Percentiles rank a stretch among this genome's conserved stretches.
Evolutionary conservation across 2,113 vertebrate species (phyloP).

Genomic region (Lamprotornis superbus): DNA sequence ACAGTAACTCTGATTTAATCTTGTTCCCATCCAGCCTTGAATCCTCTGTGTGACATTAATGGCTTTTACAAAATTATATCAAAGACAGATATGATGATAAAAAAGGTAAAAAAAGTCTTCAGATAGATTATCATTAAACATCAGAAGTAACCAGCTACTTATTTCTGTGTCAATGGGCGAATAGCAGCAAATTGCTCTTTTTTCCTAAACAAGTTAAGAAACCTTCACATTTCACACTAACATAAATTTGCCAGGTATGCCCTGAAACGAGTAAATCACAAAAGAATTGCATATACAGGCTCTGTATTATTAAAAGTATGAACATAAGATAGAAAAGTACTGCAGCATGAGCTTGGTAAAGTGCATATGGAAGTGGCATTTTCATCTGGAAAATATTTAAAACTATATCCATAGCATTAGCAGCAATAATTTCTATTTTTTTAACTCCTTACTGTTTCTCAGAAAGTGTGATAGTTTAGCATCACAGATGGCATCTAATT

Average conservation of each 20-base stretch:
- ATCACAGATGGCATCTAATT: not conserved
- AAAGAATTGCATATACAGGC: not conserved
- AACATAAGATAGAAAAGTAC: not conserved
- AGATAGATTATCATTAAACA: not conserved
- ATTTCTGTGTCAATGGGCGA: not conserved
- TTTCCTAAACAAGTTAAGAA: not conserved
- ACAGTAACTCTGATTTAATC: not conserved
- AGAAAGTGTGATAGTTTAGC: not conserved
- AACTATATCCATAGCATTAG: not conserved
- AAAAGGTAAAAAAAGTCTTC: not conserved
- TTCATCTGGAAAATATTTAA: not conserved
- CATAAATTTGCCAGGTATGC: not conserved
- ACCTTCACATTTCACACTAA: not conserved
- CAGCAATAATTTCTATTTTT: not conserved
- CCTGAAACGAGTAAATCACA: not conserved
- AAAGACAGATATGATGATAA: not conserved
- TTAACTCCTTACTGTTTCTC: not conserved
- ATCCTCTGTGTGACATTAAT: not conserved
- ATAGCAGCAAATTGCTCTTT: not conserved
- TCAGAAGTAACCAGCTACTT: not conserved
- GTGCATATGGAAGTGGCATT: not conserved
- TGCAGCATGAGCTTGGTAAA: not conserved
- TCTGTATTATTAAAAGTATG: not conserved
- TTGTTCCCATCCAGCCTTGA: not conserved
- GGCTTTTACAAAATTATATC: not conserved